Evolutionary conservation across 2,888 invertebrate genomes (phyloP).

Genomic region (Pachydiplax longipennis): DNA sequence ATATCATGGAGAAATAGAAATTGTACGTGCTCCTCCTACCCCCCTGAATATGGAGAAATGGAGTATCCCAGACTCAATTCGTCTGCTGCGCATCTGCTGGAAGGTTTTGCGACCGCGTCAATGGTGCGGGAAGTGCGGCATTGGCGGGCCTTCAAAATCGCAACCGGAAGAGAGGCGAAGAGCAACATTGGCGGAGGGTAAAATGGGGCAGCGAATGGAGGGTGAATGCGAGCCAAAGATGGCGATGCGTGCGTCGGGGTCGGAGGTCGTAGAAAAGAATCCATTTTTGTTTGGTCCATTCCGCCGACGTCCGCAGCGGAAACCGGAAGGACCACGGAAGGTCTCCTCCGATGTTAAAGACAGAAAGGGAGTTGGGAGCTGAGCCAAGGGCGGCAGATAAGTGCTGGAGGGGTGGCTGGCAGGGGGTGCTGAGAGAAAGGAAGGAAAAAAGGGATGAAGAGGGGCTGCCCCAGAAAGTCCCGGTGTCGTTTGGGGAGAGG

Average conservation of each 20-base stretch:
- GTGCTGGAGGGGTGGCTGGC: background rate
- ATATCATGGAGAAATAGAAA: too few relatives aligned
- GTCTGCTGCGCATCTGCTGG: too few relatives aligned
- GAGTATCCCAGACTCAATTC: too few relatives aligned
- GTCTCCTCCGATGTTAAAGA: background rate
- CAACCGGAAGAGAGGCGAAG: background rate
- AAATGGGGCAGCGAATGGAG: background rate
- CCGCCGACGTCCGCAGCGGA: background rate
- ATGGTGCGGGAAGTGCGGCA: background rate
- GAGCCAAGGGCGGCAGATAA: background rate
- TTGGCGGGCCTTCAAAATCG: background rate
- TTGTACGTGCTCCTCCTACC: too few relatives aligned
- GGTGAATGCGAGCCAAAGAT: background rate
- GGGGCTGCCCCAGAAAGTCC: conserved; percentile 7
- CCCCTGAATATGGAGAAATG: background rate
- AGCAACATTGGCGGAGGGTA: background rate
- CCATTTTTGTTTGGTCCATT: background rate
- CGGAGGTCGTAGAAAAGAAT: background rate
- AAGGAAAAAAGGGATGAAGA: background rate
- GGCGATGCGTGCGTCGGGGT: background rate
- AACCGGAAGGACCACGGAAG: background rate
- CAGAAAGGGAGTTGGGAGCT: background rate
- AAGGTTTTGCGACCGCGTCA: background rate
- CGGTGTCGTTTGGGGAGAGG: background rate
- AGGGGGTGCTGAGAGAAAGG: background rate